A percentile compares a stretch with the other conserved stretches of the same genome.
Conservation (phyloP, 2,888 invertebrate genomes). For the Bombylius discolor region DNA sequence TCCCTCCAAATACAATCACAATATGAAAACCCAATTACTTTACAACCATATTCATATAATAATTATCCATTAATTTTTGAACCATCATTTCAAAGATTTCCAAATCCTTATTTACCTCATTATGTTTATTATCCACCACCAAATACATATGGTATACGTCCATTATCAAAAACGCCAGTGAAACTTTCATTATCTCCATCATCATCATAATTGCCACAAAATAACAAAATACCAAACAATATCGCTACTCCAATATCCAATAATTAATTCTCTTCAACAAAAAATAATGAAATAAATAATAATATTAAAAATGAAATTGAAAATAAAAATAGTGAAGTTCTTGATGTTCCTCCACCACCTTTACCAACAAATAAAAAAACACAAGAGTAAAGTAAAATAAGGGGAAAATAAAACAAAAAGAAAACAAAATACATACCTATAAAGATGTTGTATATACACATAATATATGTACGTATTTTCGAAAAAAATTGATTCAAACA, state of each 20-base stretch:
- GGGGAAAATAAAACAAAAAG: conserved; percentile 19
- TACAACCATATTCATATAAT: conserved; percentile 30
- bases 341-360: conserved; percentile 59
- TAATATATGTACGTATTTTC: no score
- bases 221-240: no score
- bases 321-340: conserved; percentile 50
- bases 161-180: conserved; percentile 8
- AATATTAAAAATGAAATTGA: conserved; percentile 43
- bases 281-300: conserved; percentile 34
- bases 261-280: neutral
- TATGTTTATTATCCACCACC: conserved; percentile 28
- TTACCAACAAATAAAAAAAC: conserved; percentile 43
- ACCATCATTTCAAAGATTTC: conserved; percentile 20
- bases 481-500: no score
- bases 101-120: conserved; percentile 30
- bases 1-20: conserved; percentile 40
- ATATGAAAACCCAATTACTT: conserved; percentile 18
- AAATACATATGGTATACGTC: conserved; percentile 19
- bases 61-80: conserved; percentile 29
- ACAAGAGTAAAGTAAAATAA: conserved; percentile 1
- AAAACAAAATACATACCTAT: neutral
- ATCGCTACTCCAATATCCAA: neutral
- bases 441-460: no score
- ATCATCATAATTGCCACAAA: neutral
- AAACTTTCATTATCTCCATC: neutral